Conservation (phyloP, 2,888 invertebrate species). For the Diadegma fenestrale region DNA sequence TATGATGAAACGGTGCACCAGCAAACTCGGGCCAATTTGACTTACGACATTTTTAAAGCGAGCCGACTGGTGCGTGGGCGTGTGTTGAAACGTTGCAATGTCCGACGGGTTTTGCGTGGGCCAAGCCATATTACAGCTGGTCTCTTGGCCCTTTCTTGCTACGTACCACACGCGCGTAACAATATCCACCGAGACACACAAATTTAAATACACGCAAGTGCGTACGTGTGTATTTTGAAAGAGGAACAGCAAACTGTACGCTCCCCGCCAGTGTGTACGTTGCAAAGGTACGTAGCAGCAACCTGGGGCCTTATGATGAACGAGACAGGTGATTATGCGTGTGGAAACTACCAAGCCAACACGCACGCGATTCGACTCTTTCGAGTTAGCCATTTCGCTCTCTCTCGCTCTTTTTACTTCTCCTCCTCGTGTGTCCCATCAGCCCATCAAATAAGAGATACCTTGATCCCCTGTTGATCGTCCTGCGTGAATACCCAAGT, state of each 20-base stretch:
- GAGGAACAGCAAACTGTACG: slow-evolving; percentile 32
- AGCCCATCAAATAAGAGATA: slow-evolving; percentile 60
- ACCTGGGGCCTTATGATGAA: slow-evolving; percentile 80
- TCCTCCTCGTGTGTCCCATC: slow-evolving; percentile 38
- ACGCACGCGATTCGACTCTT: slow-evolving; percentile 69
- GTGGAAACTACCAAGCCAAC: slow-evolving; percentile 81
- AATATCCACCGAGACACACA: slow-evolving; percentile 5
- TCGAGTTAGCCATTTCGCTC: slow-evolving; percentile 47
- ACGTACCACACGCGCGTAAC: slow-evolving; percentile 25
- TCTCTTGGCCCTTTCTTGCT: slow-evolving; percentile 61
- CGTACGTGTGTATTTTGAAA: slow-evolving; percentile 2
- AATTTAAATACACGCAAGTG: slow-evolving; percentile 7
- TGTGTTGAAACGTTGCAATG: slow-evolving; percentile 83
- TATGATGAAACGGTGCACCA: slow-evolving; percentile 79
- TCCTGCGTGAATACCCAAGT: slow-evolving; percentile 29
- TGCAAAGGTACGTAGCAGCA: slow-evolving; percentile 60
- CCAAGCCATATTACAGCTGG: slow-evolving; percentile 82
- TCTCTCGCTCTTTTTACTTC: slow-evolving; percentile 23
- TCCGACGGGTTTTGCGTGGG: slow-evolving; percentile 83
- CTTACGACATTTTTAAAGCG: slow-evolving; percentile 83
- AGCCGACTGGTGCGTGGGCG: slow-evolving; percentile 82
- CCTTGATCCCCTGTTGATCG: slow-evolving; percentile 66
- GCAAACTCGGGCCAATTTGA: slow-evolving; percentile 79
- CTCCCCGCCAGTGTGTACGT: slow-evolving; percentile 46
- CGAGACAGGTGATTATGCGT: slow-evolving; percentile 84